These are phyloP conservation scores for Drosophila baimaii DNA, from an alignment of 1,140 invertebrate genomes.

Conservation along the genomic window DNA sequence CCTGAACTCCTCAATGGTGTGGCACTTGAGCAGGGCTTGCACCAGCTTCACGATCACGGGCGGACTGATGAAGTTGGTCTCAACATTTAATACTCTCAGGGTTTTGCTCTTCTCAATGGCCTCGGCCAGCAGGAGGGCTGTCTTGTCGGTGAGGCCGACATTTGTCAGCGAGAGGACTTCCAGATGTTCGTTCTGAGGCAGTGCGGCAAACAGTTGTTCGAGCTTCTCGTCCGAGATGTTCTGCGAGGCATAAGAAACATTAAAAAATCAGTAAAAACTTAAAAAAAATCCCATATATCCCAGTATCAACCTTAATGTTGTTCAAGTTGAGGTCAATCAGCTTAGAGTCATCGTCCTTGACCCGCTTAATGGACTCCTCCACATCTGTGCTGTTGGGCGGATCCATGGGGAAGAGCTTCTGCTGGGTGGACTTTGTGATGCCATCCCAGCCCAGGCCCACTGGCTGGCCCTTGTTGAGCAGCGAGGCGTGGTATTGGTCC, in stretches of 20 bases:
- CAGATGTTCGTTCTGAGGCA: slow-evolving; percentile 95
- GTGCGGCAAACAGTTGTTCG: slow-evolving; percentile 93
- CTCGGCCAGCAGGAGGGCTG: slow-evolving; percentile 92
- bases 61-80: slow-evolving; percentile 97
- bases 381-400: slow-evolving; percentile 97
- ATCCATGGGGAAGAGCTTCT: slow-evolving; percentile 95
- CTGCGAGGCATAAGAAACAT: slow-evolving; percentile 84
- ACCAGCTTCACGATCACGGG: slow-evolving; percentile 93
- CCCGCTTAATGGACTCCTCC: slow-evolving; percentile 94
- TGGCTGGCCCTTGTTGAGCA: slow-evolving; percentile 95
- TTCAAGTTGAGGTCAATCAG: slow-evolving; percentile 97
- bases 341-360: slow-evolving; percentile 94
- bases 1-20: slow-evolving; percentile 95
- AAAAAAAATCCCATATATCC: background rate
- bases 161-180: slow-evolving; percentile 97
- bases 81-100: slow-evolving; percentile 95
- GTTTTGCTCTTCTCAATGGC: slow-evolving; percentile 94
- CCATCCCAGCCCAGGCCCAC: slow-evolving; percentile 95
- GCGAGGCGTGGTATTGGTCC: slow-evolving; percentile 99
- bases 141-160: slow-evolving; percentile 95
- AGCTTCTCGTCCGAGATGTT: slow-evolving; percentile 99
- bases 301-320: slow-evolving; percentile 94
- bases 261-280: background rate
- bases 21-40: slow-evolving; percentile 93
- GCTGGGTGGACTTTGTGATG: slow-evolving; percentile 96